These are phyloP conservation scores for Trissolcus basalis DNA, from an alignment of 1,140 invertebrate species.

Conservation along the genomic window DNA sequence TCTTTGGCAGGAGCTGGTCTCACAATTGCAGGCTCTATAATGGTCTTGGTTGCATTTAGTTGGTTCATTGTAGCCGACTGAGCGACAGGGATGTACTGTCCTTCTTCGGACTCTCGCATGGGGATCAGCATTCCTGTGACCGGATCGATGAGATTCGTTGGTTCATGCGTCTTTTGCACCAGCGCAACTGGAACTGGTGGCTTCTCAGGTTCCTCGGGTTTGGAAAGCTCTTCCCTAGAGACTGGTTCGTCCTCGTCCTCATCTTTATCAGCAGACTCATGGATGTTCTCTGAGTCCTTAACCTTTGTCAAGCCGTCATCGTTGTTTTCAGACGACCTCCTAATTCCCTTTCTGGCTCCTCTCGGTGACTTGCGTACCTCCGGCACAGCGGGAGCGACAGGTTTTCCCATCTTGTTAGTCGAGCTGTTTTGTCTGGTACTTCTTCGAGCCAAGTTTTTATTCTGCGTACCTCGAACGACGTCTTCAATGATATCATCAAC, in stretches of 20 bases:
- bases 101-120: constrained; percentile 84
- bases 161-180: constrained; percentile 71
- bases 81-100: constrained; percentile 81
- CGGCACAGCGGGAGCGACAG: constrained; percentile 53
- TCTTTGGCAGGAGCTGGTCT: constrained; percentile 10
- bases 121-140: constrained; percentile 85
- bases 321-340: constrained; percentile 79
- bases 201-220: constrained; percentile 41
- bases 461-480: constrained; percentile 81
- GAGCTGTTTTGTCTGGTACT: constrained; percentile 69
- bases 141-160: constrained; percentile 83
- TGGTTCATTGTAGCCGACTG: constrained; percentile 57
- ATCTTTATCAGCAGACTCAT: constrained; percentile 38
- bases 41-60: constrained; percentile 47
- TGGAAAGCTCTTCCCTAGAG: background rate
- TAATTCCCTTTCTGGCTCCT: constrained; percentile 77
- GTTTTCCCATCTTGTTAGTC: constrained; percentile 53
- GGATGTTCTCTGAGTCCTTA: constrained; percentile 62
- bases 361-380: constrained; percentile 81
- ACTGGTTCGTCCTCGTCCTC: constrained; percentile 21
- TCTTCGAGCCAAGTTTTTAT: constrained; percentile 66
- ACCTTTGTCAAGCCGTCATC: constrained; percentile 78
- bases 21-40: constrained; percentile 31
- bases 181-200: background rate
- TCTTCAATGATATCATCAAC: constrained; percentile 92